Evolutionary conservation across 2,888 invertebrate species (phyloP).

Genomic region (Diaperis boleti): DNA sequence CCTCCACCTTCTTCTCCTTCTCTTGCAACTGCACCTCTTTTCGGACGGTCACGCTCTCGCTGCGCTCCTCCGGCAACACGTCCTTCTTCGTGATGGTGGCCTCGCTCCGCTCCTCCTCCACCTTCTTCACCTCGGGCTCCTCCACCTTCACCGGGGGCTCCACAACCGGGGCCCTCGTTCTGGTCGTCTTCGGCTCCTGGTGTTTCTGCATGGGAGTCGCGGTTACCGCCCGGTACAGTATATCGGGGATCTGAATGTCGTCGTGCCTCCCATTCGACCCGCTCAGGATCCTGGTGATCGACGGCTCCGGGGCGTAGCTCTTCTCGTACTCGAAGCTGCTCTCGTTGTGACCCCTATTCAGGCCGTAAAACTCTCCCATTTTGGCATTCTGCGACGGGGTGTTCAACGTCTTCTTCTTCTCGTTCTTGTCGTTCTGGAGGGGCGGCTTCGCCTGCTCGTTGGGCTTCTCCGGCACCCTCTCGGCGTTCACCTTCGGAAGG

Average conservation of each 20-base stretch:
- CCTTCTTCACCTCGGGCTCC: slow-evolving; percentile 35
- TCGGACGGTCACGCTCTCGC: slow-evolving; percentile 62
- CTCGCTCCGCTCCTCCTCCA: slow-evolving; percentile 44
- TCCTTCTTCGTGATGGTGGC: slow-evolving; percentile 48
- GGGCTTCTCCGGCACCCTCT: slow-evolving; percentile 54
- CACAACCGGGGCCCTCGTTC: slow-evolving; percentile 55
- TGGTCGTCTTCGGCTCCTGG: slow-evolving; percentile 56
- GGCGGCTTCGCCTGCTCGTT: slow-evolving; percentile 30
- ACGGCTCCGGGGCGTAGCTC: slow-evolving; percentile 78
- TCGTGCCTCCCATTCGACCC: slow-evolving; percentile 88
- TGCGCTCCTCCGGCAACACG: slow-evolving; percentile 52
- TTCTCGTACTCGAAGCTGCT: slow-evolving; percentile 65
- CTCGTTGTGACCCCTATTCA: slow-evolving; percentile 60
- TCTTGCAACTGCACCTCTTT: slow-evolving; percentile 55
- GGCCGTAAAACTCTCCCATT: slow-evolving; percentile 62
- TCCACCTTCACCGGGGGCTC: slow-evolving; percentile 58
- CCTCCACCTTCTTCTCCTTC: slow-evolving; percentile 51
- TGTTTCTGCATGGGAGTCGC: slow-evolving; percentile 62
- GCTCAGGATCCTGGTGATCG: slow-evolving; percentile 86
- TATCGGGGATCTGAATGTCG: slow-evolving; percentile 77
- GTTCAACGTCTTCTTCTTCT: slow-evolving; percentile 80
- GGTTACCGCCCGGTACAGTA: slow-evolving; percentile 77
- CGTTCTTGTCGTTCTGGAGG: slow-evolving; percentile 55
- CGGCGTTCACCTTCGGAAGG: slow-evolving; percentile 64
- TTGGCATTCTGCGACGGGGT: slow-evolving; percentile 78